Evolutionary conservation across 2,113 vertebrate species (phyloP).

Genomic region (Aspiorhynchus laticeps): DNA sequence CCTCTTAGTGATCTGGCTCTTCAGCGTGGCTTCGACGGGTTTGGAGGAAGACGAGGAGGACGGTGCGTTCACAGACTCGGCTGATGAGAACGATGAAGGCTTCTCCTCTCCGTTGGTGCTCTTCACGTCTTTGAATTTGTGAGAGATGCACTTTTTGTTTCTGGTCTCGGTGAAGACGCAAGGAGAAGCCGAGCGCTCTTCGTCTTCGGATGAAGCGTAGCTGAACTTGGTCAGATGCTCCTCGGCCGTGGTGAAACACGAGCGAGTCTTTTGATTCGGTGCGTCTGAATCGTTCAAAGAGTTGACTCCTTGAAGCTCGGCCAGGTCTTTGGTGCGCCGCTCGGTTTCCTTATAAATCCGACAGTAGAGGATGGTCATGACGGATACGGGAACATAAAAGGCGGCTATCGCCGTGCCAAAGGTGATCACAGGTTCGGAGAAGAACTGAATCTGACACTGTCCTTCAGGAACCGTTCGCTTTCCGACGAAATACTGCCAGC

Average conservation of each 20-base stretch:
- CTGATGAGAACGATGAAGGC: slow-evolving; percentile 85
- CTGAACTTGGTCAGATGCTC: slow-evolving; percentile 86
- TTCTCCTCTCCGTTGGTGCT: slow-evolving; percentile 85
- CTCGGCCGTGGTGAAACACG: slow-evolving; percentile 84
- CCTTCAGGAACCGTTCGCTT: slow-evolving; percentile 88
- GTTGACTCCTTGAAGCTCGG: slow-evolving; percentile 90
- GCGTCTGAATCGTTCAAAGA: slow-evolving; percentile 58
- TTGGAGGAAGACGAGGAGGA: slow-evolving; percentile 80
- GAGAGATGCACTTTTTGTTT: slow-evolving; percentile 87
- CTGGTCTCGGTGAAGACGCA: slow-evolving; percentile 79
- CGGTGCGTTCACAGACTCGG: slow-evolving; percentile 81
- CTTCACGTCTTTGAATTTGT: slow-evolving; percentile 86
- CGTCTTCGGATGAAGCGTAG: slow-evolving; percentile 88
- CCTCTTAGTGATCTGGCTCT: slow-evolving; percentile 92
- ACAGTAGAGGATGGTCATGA: slow-evolving; percentile 98
- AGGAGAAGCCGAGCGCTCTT: slow-evolving; percentile 80
- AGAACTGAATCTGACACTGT: slow-evolving; percentile 98
- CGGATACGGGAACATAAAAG: slow-evolving; percentile 94
- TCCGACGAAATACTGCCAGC: slow-evolving; percentile 98
- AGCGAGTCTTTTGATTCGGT: slow-evolving; percentile 58
- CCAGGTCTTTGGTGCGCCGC: slow-evolving; percentile 93
- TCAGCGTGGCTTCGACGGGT: slow-evolving; percentile 83
- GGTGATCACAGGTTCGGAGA: slow-evolving; percentile 95
- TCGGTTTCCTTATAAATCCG: slow-evolving; percentile 97
- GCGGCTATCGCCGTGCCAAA: slow-evolving; percentile 97